These are phyloP conservation scores for Agrilus cyanescens DNA, from an alignment of 2,888 invertebrate species.

Conservation along the genomic window DNA sequence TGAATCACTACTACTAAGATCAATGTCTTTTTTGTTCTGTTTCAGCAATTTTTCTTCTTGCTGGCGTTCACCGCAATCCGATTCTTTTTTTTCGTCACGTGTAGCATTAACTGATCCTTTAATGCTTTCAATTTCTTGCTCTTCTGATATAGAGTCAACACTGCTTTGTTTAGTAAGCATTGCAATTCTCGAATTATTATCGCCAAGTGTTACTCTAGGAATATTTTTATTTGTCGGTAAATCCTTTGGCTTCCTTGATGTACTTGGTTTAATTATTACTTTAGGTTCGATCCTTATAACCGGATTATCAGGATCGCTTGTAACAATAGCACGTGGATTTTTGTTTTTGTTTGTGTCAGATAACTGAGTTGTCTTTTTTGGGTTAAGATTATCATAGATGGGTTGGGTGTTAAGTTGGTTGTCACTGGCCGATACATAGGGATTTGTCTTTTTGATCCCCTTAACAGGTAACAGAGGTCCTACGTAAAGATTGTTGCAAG, in stretches of 20 bases:
- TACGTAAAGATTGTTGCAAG: conserved; percentile 42
- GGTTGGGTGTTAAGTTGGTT: conserved; percentile 25
- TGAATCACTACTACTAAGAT: conserved; percentile 8
- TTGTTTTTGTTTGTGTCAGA: conserved; percentile 8
- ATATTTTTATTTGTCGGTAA: conserved; percentile 28
- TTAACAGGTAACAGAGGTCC: conserved; percentile 41
- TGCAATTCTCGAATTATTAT: conserved; percentile 24
- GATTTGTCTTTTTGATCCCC: conserved; percentile 17
- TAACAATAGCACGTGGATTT: conserved; percentile 38
- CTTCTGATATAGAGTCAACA: not conserved
- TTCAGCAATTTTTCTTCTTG: conserved; percentile 6
- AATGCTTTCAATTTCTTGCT: not conserved
- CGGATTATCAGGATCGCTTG: conserved; percentile 37
- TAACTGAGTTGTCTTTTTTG: conserved; percentile 3
- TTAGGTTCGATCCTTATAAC: conserved; percentile 41
- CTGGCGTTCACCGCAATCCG: conserved; percentile 10
- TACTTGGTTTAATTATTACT: conserved; percentile 49
- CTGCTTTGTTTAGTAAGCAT: conserved; percentile 10
- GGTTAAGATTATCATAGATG: conserved; percentile 26
- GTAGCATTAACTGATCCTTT: conserved; percentile 5
- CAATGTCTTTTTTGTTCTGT: conserved; percentile 6
- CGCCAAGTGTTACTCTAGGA: conserved; percentile 36
- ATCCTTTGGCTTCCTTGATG: conserved; percentile 27
- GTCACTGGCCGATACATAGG: conserved; percentile 10
- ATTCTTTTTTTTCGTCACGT: conserved; percentile 12